phyloP scores from a whole-genome alignment of 2,113 vertebrate genomes.

The Triplophysa tibetana region DNA sequence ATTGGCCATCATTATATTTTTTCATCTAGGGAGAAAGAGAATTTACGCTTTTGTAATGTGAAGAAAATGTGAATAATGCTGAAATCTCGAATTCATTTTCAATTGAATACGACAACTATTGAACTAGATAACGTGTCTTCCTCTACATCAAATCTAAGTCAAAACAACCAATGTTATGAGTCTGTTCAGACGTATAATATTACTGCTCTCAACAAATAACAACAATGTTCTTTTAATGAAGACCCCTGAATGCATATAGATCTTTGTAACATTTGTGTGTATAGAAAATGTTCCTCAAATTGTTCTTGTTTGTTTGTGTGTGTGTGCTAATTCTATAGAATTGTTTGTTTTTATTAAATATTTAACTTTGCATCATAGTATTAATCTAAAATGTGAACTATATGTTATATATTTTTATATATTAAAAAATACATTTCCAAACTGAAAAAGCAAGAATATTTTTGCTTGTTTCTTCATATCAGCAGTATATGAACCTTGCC shows the following conservation, averaged over 20 bases:
- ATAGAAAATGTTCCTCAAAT: too few species aligned
- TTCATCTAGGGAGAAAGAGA: neutral
- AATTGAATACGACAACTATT: neutral
- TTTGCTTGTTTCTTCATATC: too few species aligned
- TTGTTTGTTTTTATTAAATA: too few species aligned
- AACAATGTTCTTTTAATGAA: slow-evolving; percentile 10
- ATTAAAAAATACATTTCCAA: too few species aligned
- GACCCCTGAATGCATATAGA: too few species aligned
- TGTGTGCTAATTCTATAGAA: too few species aligned
- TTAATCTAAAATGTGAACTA: too few species aligned
- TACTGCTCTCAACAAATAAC: slow-evolving; percentile 2
- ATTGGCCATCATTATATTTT: slow-evolving; percentile 25
- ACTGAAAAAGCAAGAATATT: too few species aligned
- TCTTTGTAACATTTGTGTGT: too few species aligned
- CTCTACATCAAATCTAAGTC: neutral
- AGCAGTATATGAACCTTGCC: neutral
- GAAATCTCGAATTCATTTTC: neutral
- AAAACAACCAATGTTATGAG: slow-evolving; percentile 5
- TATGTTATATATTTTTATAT: too few species aligned
- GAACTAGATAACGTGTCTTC: neutral
- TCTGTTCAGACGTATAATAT: neutral
- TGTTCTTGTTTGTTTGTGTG: too few species aligned
- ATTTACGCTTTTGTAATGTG: neutral
- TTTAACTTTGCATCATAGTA: too few species aligned
- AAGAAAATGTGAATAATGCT: neutral